Evolutionary conservation across 2,888 invertebrate genomes (phyloP), one percentile per base, ranked within the genome.

Genomic region (Calephelis perditalis): DNA sequence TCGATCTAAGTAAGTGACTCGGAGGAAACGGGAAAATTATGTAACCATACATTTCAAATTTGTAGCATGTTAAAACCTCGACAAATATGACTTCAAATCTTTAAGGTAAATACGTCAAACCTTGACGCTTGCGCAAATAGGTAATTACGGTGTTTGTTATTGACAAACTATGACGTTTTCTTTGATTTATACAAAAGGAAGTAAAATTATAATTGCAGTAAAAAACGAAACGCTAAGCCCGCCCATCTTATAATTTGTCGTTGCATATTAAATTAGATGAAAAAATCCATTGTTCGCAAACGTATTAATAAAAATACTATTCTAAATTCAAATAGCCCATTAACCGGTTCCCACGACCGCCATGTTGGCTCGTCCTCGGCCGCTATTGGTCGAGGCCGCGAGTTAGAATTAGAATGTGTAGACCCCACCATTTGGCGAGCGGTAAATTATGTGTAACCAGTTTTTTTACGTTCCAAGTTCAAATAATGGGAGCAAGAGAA

Each of bases 281-380:
- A 82, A 78, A 75, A 68, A 66, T 62, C 62, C 80, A 86, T 87
- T 83, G 84, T 85, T 82, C 81, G 71, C 70, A 69, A 74, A 71
- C 76, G 78, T 78, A 81, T 81, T 84, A 82, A 81, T 84, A 87
- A 89, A 89, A 89, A 89, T 84, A 82, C 84, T 84, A 88, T 89
- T 89, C 86, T 89, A 88, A 89, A 88, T 88, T 88, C 88, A 87
- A 90, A 89, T 84, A 80, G 83, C 78, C 87, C 83, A 88, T 88
- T 85, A 90, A 87, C 86, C 84, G 87, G 87, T 89, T 89, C 89
- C 86, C 89, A 89, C 88, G 87, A 81, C 82, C 83, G 89, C 89
- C 90, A 89, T 89, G 81, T 86, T 89, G 81, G 79, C 69, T 82
- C 86, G 87, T 88, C 86, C 89, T 86, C 86, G 88, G 77, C 82